Conservation (phyloP, 1,140 invertebrate species). For the Littorina saxatilis region DNA sequence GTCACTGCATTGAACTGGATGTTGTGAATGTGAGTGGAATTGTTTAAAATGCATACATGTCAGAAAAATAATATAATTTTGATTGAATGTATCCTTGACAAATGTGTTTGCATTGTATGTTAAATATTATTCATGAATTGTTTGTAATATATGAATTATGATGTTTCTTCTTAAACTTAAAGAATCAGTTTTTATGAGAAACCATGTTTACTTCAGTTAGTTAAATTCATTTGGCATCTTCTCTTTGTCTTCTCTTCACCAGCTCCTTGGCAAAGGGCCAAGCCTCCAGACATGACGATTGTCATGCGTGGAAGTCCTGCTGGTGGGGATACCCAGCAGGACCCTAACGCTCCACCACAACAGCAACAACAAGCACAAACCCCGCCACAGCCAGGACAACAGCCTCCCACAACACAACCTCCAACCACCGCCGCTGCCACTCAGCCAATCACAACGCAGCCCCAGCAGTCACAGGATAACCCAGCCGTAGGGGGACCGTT, state of each 20-base stretch:
- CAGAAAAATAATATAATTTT: too few relatives aligned
- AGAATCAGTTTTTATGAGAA: too few relatives aligned
- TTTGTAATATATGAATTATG: too few relatives aligned
- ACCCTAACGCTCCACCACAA: slow-evolving; percentile 43
- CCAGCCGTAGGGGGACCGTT: slow-evolving; percentile 18
- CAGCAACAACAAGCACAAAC: neutral
- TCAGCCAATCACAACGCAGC: slow-evolving; percentile 27
- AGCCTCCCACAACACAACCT: neutral
- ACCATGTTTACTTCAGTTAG: too few relatives aligned
- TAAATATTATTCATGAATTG: too few relatives aligned
- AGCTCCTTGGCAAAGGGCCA: slow-evolving; percentile 28
- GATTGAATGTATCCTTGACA: too few relatives aligned
- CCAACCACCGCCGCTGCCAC: slow-evolving; percentile 34
- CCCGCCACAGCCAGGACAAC: neutral
- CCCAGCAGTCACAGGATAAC: slow-evolving; percentile 28
- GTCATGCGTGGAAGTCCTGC: slow-evolving; percentile 70
- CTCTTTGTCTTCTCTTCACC: slow-evolving; percentile 24
- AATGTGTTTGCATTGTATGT: neutral
- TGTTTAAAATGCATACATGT: too few relatives aligned
- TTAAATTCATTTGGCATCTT: too few relatives aligned
- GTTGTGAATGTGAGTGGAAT: too few relatives aligned
- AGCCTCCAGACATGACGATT: slow-evolving; percentile 70
- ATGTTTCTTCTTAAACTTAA: too few relatives aligned
- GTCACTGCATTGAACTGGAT: too few relatives aligned
- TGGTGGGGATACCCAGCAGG: slow-evolving; percentile 73